Evolutionary conservation across 2,113 vertebrate genomes (phyloP).

Genomic region (Geococcyx californianus): DNA sequence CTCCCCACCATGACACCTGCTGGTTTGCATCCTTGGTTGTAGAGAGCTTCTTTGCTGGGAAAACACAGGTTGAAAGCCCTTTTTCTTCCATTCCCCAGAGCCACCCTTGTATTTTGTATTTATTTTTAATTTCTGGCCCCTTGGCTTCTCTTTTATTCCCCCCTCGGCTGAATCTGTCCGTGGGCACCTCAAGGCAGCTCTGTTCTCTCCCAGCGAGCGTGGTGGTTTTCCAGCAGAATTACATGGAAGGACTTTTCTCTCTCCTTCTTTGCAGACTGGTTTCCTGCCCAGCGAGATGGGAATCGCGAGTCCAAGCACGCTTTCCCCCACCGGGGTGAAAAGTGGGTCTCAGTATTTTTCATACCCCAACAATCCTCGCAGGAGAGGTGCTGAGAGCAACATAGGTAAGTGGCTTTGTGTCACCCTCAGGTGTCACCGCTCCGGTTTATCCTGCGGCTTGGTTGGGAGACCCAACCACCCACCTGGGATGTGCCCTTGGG

Average conservation of each 20-base stretch:
- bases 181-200: background rate
- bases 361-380: slow-evolving; percentile 88
- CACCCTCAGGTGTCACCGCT: background rate
- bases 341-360: slow-evolving; percentile 90
- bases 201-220: background rate
- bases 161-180: background rate
- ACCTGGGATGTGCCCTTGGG: rapidly evolving
- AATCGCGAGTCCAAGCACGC: slow-evolving; percentile 87
- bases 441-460: rapidly evolving
- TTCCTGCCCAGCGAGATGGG: slow-evolving; percentile 91
- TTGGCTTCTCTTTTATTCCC: background rate
- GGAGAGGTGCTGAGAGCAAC: slow-evolving; percentile 87
- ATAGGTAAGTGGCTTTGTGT: slow-evolving; percentile 77
- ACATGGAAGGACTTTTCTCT: background rate
- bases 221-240: background rate
- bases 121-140: background rate
- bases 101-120: background rate
- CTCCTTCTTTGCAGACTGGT: slow-evolving; percentile 75
- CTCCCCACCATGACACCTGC: background rate
- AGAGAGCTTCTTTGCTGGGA: background rate
- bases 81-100: background rate
- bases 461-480: too few species aligned
- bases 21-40: background rate
- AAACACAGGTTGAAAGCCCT: background rate
- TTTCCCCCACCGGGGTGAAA: slow-evolving; percentile 91